Evolutionary conservation across 1,140 invertebrate genomes (phyloP).

Genomic region (Leptestheria dahalacensis): DNA sequence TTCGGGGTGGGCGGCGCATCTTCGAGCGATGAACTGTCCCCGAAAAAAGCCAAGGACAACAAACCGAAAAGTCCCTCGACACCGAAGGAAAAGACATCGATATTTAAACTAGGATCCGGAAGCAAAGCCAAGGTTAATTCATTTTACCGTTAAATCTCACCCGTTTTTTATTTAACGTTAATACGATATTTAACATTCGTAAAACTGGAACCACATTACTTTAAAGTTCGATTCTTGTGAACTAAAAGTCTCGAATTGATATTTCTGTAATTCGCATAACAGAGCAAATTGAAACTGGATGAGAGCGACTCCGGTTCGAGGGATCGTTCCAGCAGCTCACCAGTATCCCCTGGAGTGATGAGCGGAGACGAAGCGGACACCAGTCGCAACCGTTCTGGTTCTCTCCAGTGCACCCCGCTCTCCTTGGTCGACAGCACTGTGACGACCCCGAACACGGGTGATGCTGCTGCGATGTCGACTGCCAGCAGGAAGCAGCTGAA

Average conservation of each 20-base stretch:
- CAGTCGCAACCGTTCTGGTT: background rate
- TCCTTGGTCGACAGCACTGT: background rate
- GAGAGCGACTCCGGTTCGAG: background rate
- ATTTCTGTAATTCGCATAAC: background rate
- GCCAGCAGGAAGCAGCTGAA: background rate
- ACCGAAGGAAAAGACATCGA: background rate
- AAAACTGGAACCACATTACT: too few species aligned
- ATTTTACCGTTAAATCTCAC: too few species aligned
- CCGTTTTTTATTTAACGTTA: too few species aligned
- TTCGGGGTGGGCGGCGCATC: conserved; percentile 32
- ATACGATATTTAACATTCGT: too few species aligned
- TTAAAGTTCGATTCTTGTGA: too few species aligned
- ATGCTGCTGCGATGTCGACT: background rate
- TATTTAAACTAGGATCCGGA: background rate
- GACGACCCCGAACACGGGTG: background rate
- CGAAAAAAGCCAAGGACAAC: background rate
- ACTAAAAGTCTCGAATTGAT: background rate
- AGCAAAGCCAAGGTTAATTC: background rate
- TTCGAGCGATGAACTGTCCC: background rate
- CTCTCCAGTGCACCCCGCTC: background rate
- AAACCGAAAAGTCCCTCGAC: background rate
- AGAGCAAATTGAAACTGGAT: background rate
- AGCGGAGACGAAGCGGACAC: background rate
- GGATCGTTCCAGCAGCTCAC: background rate
- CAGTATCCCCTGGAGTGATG: background rate